Evolutionary conservation across 1,140 invertebrate genomes (phyloP).

Genomic region (Caenorhabditis remanei): DNA sequence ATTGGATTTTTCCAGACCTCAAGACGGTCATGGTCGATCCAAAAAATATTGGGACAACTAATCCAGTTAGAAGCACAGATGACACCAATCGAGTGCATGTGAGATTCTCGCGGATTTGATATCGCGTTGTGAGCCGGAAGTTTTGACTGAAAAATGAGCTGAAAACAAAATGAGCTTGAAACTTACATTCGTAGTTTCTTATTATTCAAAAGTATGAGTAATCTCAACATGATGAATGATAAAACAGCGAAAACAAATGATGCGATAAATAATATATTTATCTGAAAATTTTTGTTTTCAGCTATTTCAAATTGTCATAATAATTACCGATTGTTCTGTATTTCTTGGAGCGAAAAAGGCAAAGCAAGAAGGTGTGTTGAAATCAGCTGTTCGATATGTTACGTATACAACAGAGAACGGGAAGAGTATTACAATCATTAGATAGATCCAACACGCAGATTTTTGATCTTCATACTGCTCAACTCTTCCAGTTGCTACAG

Average conservation of each 20-base stretch:
- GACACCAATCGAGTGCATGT: neutral
- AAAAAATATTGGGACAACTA: neutral
- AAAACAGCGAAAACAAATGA: neutral
- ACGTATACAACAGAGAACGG: neutral
- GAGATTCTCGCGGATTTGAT: conserved; percentile 22
- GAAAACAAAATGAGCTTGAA: neutral
- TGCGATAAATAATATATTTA: neutral
- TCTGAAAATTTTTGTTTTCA: neutral
- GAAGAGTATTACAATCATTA: neutral
- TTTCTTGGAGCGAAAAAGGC: conserved; percentile 12
- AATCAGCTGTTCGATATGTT: neutral
- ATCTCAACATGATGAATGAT: neutral
- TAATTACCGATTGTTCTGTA: neutral
- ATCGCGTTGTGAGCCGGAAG: neutral
- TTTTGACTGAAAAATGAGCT: neutral
- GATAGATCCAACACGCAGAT: neutral
- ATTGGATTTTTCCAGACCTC: neutral
- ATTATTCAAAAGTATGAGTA: neutral
- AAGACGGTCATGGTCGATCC: neutral
- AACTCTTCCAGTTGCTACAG: neutral
- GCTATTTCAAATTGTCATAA: neutral
- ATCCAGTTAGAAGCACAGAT: neutral
- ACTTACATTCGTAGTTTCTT: neutral
- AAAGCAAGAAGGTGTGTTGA: neutral
- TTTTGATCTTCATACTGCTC: neutral